Base-by-base conservation (phyloP, 2,797 vertebrate species). In the Neomorphus geoffroyi region DNA sequence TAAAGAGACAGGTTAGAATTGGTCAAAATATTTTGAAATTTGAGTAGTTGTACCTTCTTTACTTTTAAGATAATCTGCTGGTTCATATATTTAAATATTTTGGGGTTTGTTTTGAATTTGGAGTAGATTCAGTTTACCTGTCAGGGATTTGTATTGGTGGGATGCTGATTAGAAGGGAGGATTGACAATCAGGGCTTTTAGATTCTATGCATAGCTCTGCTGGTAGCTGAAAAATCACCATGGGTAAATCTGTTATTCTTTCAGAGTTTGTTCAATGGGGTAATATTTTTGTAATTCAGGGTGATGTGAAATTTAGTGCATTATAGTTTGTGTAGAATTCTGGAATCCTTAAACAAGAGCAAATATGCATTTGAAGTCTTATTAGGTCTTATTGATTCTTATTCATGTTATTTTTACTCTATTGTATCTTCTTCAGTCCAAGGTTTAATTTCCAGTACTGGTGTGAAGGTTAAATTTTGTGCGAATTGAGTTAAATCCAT, bases 1-100 rank as follows among this genome's bases (percentile, higher is more conserved):
- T 95, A 98, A 97, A 94, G 90, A 98, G 88, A 96, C 96, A 98
- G 98, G 98, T 98, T 89, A 95, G 97, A 85, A 85, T 81, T 77
- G 53, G 71, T 85, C 53, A 35, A 72, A 80, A 69, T 86, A 46
- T 70, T 89, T 88, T 71, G 62, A 56, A 67, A 65, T 67, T 35
- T 60, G 21, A 56, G 26, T 71, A 53, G 53, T 27, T 94, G n/a
- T 80, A 43, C 57, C 94, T 95, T 82, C 56, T 77, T 84, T 84
- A 50, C 41, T 48, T 93, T 85, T 39, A 78, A 69, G 26, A 46
- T 67, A 11, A 37, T 74, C 14, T 90, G 15, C n/a, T 86, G 80
- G 58, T 73, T 90, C 81, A 51, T 83, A 4, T 86, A 54, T 75
- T 66, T 78, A 71, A 86, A 48, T 90, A 69, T 81, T 78, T 54